Conservation (phyloP, 2,113 vertebrate genomes). For the Brachypodius melanocephalos region DNA sequence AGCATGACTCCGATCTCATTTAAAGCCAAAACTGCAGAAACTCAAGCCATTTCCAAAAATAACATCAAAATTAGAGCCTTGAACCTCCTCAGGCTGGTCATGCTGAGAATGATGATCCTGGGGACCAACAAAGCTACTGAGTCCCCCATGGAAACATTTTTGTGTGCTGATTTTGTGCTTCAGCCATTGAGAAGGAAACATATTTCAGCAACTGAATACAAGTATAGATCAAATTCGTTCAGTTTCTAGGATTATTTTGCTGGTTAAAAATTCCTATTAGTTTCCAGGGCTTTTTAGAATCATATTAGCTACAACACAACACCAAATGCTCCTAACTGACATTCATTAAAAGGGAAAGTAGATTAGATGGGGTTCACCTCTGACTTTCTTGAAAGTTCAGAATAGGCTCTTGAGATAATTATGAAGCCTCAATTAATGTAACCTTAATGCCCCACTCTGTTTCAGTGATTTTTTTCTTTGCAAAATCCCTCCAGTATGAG, state of each 20-base stretch:
- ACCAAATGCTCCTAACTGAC: background rate
- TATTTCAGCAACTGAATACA: background rate
- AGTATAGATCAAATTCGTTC: slow-evolving; percentile 3
- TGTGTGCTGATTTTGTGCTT: slow-evolving; percentile 59
- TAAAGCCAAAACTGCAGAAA: slow-evolving; percentile 77
- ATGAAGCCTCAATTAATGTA: background rate
- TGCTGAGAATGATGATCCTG: slow-evolving; percentile 63
- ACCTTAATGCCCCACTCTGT: background rate
- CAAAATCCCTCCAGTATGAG: background rate
- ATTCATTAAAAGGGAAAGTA: background rate
- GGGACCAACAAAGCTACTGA: slow-evolving; percentile 59
- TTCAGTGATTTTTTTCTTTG: background rate
- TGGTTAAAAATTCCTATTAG: background rate
- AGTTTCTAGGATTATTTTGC: background rate
- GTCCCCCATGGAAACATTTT: slow-evolving; percentile 38
- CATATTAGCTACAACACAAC: background rate
- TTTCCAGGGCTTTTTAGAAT: background rate
- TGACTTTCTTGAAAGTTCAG: background rate
- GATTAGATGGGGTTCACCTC: background rate
- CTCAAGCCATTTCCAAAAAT: slow-evolving; percentile 77
- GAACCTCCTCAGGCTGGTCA: slow-evolving; percentile 65
- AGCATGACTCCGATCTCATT: slow-evolving; percentile 74
- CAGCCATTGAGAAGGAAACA: slow-evolving; percentile 27
- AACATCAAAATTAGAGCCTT: slow-evolving; percentile 72
- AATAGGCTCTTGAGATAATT: background rate